Evolutionary conservation across 53 echinoderm and acorn worm genomes (phyloP).

Genomic region (Arbacia lixula): DNA sequence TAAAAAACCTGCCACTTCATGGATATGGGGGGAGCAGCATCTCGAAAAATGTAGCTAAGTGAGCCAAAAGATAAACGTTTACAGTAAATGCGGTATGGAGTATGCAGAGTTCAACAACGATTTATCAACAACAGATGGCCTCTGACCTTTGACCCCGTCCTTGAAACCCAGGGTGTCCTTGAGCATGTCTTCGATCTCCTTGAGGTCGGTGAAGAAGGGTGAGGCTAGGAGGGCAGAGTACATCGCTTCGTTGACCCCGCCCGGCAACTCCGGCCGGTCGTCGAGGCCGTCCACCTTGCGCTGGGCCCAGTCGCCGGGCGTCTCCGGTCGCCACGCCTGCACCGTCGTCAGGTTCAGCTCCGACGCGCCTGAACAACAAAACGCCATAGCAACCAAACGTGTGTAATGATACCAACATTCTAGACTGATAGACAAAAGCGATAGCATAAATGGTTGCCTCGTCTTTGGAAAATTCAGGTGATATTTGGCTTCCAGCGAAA

Average conservation of each 20-base stretch:
- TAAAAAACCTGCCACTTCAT: too few relatives aligned
- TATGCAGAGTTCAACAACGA: neutral
- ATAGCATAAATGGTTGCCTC: too few relatives aligned
- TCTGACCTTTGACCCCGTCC: constrained; percentile 94
- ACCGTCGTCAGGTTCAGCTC: constrained; percentile 89
- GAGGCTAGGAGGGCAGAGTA: constrained; percentile 84
- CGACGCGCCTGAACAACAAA: constrained; percentile 90
- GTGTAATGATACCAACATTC: too few relatives aligned
- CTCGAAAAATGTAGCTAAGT: too few relatives aligned
- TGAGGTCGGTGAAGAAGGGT: constrained; percentile 86
- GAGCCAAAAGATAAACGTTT: too few relatives aligned
- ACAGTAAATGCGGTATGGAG: too few relatives aligned
- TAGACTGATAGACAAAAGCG: too few relatives aligned
- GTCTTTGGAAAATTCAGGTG: too few relatives aligned
- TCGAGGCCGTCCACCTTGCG: constrained; percentile 74
- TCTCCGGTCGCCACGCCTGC: constrained; percentile 78
- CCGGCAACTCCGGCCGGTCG: constrained; percentile 69
- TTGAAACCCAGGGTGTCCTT: constrained; percentile 83
- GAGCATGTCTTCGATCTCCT: constrained; percentile 97
- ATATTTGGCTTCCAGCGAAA: too few relatives aligned
- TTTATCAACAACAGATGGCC: neutral
- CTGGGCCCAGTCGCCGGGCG: constrained; percentile 87
- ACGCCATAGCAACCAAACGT: too few relatives aligned
- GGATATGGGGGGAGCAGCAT: too few relatives aligned
- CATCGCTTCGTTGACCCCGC: constrained; percentile 79